Conservation (phyloP, 2,113 vertebrate genomes). For the Grallaria varia region DNA sequence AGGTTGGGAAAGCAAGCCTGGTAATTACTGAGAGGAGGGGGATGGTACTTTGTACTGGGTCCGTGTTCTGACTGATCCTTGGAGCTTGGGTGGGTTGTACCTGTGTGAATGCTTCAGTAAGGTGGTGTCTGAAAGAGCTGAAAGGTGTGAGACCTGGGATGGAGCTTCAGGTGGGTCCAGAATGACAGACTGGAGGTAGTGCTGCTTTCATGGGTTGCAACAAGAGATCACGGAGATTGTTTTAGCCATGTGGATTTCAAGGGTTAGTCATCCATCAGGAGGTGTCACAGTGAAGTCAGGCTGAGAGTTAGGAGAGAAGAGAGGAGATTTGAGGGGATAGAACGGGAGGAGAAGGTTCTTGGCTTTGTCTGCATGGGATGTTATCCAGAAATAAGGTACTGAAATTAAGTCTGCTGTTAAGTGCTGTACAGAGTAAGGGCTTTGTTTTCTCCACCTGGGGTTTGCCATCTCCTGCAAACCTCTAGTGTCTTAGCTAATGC, state of each 20-base stretch:
- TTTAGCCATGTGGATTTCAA: not conserved
- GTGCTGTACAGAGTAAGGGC: not conserved
- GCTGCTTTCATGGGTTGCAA: not conserved
- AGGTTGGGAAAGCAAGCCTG: not conserved
- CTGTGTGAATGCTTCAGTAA: not conserved
- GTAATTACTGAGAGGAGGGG: not conserved
- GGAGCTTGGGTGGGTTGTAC: not conserved
- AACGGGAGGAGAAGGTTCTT: not conserved
- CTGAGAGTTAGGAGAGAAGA: not conserved
- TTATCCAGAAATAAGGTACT: not conserved
- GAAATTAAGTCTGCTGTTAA: not conserved
- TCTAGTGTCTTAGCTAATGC: not conserved
- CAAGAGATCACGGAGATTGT: not conserved
- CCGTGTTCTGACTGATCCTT: not conserved
- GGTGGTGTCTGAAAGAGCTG: not conserved
- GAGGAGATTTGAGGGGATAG: not conserved
- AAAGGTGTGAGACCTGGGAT: not conserved
- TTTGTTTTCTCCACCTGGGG: not conserved
- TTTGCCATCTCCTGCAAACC: not conserved
- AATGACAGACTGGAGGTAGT: not conserved
- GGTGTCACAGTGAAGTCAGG: rapidly evolving
- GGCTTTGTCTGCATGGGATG: not conserved
- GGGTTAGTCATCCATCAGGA: not conserved
- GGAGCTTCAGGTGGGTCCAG: not conserved
- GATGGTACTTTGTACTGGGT: not conserved